Evolutionary conservation across 2,888 invertebrate species (phyloP).

Genomic region (Drosophila sordidula): DNA sequence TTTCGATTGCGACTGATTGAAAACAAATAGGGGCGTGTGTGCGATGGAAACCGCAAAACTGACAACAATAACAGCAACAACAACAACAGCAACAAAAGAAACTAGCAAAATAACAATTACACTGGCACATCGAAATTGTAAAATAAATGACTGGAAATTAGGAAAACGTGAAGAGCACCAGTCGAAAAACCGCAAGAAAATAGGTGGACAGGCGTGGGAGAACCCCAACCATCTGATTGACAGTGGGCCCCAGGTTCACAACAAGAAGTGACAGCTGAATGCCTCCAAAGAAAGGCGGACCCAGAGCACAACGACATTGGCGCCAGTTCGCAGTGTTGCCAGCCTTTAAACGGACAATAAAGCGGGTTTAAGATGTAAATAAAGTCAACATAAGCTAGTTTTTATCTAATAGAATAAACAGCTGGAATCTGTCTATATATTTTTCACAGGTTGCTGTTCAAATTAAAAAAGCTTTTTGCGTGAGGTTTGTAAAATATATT

Average conservation of each 20-base stretch:
- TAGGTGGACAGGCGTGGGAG: slow-evolving; percentile 48
- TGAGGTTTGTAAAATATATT: too few relatives aligned
- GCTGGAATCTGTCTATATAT: too few relatives aligned
- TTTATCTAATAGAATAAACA: too few relatives aligned
- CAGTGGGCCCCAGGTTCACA: neutral
- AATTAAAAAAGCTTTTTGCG: too few relatives aligned
- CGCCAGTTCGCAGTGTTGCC: neutral
- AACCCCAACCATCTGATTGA: slow-evolving; percentile 21
- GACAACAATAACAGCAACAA: slow-evolving; percentile 33
- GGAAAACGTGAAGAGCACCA: slow-evolving; percentile 65
- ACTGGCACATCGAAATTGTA: slow-evolving; percentile 49
- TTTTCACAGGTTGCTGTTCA: too few relatives aligned
- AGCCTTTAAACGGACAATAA: neutral
- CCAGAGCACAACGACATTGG: neutral
- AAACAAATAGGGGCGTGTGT: slow-evolving; percentile 50
- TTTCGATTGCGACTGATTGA: slow-evolving; percentile 72
- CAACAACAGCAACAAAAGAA: slow-evolving; percentile 5
- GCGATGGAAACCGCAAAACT: slow-evolving; percentile 49
- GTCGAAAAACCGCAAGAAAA: slow-evolving; percentile 33
- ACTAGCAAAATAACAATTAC: slow-evolving; percentile 38
- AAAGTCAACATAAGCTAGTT: neutral
- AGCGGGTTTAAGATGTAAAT: neutral
- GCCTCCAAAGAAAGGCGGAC: slow-evolving; percentile 11
- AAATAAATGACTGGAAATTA: slow-evolving; percentile 66
- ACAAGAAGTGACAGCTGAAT: slow-evolving; percentile 33